Conservation (phyloP, 92 coral and sea anemone species). For the Parazoanthus darwini region DNA sequence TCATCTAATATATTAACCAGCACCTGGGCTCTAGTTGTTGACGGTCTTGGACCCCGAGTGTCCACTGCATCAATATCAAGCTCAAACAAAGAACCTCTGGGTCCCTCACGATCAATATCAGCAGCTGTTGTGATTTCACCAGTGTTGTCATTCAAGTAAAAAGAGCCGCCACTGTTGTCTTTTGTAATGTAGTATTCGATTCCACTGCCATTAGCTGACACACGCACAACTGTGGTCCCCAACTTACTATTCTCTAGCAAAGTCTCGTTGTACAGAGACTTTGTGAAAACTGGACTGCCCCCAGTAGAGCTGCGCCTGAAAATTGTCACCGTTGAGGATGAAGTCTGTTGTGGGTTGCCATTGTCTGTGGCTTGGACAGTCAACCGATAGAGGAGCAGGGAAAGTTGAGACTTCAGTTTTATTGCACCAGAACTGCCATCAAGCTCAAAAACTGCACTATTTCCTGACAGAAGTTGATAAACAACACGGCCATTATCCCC, state of each 20-base stretch:
- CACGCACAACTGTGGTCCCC: constrained; percentile 66
- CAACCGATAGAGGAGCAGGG: constrained; percentile 50
- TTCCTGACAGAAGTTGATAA: constrained; percentile 57
- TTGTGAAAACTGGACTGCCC: constrained; percentile 69
- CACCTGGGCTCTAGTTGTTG: constrained; percentile 58
- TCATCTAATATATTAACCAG: constrained; percentile 60
- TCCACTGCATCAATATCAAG: constrained; percentile 86
- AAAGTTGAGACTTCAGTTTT: constrained; percentile 36
- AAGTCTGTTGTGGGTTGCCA: constrained; percentile 57
- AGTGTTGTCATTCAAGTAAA: constrained; percentile 60
- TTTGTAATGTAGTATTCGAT: constrained; percentile 78
- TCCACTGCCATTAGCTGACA: constrained; percentile 62
- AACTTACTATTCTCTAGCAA: constrained; percentile 63
- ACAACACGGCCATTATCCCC: constrained; percentile 69
- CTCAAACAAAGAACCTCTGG: constrained; percentile 49
- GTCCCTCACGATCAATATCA: constrained; percentile 78
- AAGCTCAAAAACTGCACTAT: constrained; percentile 52
- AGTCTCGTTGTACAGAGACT: constrained; percentile 55
- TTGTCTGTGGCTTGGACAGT: constrained; percentile 69
- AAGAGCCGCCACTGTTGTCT: constrained; percentile 79
- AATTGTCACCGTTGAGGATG: constrained; percentile 57
- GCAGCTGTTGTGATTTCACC: constrained; percentile 65
- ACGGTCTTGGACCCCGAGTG: constrained; percentile 58
- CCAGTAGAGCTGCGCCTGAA: constrained; percentile 65
- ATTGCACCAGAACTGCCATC: constrained; percentile 65